Evolutionary conservation across 2,113 vertebrate species (phyloP), one percentile per base, ranked within the genome.

Genomic region (Phylloscopus whistleri): DNA sequence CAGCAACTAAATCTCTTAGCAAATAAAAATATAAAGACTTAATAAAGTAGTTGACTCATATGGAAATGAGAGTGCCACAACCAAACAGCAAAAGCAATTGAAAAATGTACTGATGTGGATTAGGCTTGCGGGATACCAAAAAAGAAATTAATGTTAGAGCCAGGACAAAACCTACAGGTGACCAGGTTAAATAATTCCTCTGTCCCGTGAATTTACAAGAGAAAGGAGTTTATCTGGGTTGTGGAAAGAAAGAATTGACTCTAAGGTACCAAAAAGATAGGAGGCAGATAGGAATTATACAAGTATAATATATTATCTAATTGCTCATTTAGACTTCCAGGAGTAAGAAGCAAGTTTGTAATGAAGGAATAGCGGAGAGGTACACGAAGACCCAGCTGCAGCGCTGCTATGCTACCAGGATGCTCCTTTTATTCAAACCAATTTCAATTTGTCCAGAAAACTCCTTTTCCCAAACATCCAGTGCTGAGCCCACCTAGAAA

Each of bases 1-100:
- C 48, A 84, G 60, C 67, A 97, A 97, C 92, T 96, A 90, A 95
- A 85, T 84, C 26, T 96, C 59, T 78, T 43, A n/a, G 39, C 31
- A 73, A 94, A 95, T 33, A 76, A 94, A 95, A 89, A 81, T 39
- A 31, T 35, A 27, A 92, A 70, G 19, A 63, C 31, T 80, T 93
- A 93, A 93, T 92, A 63, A 92, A 89, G 35, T n/a, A 74, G 60
- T 66, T 60, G 1, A 59, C 35, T 88, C 35, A 46, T 58, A 80
- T 17, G 39, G 28, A 96, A 97, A 95, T 41, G 22, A 80, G 22
- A 78, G 9, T 46, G 7, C 16, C 35, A 59, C 10, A 15, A 58
- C n/a, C 12, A 22, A 88, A 75, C 18, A 93, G 43, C 17, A 87
- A 89, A 70, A 85, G 17, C 64, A 82, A 78, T 10, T 52, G 31